phyloP scores from a whole-genome alignment of 2,113 vertebrate genomes.

The Spilogale gracilis region DNA sequence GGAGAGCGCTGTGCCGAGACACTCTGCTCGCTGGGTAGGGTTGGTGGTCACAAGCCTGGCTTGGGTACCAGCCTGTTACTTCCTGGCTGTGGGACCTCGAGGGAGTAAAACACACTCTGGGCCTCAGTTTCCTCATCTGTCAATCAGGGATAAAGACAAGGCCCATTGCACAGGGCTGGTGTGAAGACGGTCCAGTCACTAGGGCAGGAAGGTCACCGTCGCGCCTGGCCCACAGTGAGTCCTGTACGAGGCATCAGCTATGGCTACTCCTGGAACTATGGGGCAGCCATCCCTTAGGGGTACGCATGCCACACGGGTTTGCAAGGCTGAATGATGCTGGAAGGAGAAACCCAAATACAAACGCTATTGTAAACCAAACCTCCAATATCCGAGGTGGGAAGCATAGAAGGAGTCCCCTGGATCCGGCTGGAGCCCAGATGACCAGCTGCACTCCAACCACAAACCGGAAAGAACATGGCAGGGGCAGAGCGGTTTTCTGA shows the following conservation, averaged over 20 bases:
- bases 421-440: neutral
- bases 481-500: neutral
- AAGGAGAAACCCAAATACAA: neutral
- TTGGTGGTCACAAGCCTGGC: neutral
- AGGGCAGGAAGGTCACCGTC: fast-evolving
- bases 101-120: neutral
- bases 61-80: neutral
- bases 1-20: neutral
- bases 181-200: neutral
- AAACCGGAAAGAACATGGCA: neutral
- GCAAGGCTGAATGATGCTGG: neutral
- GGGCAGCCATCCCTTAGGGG: fast-evolving
- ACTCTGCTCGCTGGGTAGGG: fast-evolving
- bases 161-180: neutral
- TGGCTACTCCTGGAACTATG: neutral
- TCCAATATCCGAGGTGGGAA: neutral
- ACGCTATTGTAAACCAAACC: neutral
- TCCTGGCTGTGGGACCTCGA: neutral
- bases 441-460: neutral
- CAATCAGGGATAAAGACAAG: neutral
- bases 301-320: fast-evolving
- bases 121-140: neutral
- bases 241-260: fast-evolving
- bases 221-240: fast-evolving
- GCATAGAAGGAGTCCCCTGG: neutral